phyloP scores from a whole-genome alignment of 1,140 invertebrate species.

The Colletes gigas region DNA sequence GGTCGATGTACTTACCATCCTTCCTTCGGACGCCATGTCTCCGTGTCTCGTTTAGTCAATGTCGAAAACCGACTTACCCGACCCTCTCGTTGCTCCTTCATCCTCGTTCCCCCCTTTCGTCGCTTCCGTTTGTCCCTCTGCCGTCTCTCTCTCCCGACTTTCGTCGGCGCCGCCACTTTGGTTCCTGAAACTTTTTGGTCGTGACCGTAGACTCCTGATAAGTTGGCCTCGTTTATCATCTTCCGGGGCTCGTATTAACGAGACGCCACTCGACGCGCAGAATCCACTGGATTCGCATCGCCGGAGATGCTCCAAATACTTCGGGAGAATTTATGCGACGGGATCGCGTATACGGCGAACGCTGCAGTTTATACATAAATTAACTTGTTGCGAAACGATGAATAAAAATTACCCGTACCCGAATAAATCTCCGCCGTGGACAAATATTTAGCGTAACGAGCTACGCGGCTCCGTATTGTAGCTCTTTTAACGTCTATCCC shows the following conservation, averaged over 20 bases:
- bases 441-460: constrained; percentile 3
- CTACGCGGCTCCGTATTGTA: no score
- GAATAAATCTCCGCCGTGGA: not conserved
- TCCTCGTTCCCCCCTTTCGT: constrained; percentile 32
- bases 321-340: constrained; percentile 44
- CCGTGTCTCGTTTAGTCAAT: constrained; percentile 75
- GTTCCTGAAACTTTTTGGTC: constrained; percentile 63
- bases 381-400: constrained; percentile 57
- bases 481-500: not conserved
- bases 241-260: constrained; percentile 64
- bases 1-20: constrained; percentile 65
- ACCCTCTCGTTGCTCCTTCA: constrained; percentile 32
- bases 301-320: constrained; percentile 54
- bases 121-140: constrained; percentile 8
- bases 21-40: constrained; percentile 71
- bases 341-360: constrained; percentile 23
- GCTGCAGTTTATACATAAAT: constrained; percentile 45
- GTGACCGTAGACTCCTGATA: constrained; percentile 64
- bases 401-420: constrained; percentile 16
- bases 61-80: constrained; percentile 71
- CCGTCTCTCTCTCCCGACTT: constrained; percentile 45
- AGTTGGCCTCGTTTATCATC: constrained; percentile 70
- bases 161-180: constrained; percentile 58
- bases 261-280: constrained; percentile 60
- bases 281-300: constrained; percentile 64